A percentile compares a stretch with the other conserved stretches of the same genome.
phyloP scores from a whole-genome alignment of 2,888 invertebrate species.

The Dilophus febrilis region DNA sequence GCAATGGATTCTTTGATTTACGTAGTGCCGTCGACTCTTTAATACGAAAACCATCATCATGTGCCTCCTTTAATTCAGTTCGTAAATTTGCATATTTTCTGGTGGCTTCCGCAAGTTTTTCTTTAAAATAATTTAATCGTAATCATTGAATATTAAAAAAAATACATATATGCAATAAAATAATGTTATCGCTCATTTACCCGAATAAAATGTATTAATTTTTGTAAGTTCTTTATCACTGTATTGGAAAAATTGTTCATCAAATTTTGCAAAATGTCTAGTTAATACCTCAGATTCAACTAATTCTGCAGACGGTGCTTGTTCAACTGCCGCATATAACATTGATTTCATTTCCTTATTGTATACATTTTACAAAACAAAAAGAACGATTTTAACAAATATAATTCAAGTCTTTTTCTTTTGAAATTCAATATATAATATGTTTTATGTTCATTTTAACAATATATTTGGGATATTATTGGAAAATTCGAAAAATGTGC shows the following conservation, averaged over 20 bases:
- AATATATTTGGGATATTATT: too few relatives aligned
- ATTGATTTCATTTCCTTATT: slow-evolving; percentile 78
- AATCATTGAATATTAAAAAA: neutral
- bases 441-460: too few relatives aligned
- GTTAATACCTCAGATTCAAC: slow-evolving; percentile 50
- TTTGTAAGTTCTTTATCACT: slow-evolving; percentile 74
- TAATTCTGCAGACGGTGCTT: slow-evolving; percentile 57
- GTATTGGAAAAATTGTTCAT: slow-evolving; percentile 70
- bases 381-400: too few relatives aligned
- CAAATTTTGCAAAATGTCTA: slow-evolving; percentile 62
- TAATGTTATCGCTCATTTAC: too few relatives aligned
- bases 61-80: slow-evolving; percentile 44
- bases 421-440: too few relatives aligned
- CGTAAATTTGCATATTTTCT: slow-evolving; percentile 58
- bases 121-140: slow-evolving; percentile 24
- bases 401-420: too few relatives aligned
- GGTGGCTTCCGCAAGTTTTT: slow-evolving; percentile 77
- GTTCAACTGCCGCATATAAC: slow-evolving; percentile 61
- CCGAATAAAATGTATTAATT: slow-evolving; percentile 72
- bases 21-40: slow-evolving; percentile 23
- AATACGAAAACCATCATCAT: slow-evolving; percentile 27
- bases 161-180: slow-evolving; percentile 25
- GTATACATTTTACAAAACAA: too few relatives aligned
- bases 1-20: slow-evolving; percentile 26
- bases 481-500: too few relatives aligned